These are phyloP conservation scores for Apodemia duryi DNA, from an alignment of 2,888 invertebrate species.

Conservation along the genomic window DNA sequence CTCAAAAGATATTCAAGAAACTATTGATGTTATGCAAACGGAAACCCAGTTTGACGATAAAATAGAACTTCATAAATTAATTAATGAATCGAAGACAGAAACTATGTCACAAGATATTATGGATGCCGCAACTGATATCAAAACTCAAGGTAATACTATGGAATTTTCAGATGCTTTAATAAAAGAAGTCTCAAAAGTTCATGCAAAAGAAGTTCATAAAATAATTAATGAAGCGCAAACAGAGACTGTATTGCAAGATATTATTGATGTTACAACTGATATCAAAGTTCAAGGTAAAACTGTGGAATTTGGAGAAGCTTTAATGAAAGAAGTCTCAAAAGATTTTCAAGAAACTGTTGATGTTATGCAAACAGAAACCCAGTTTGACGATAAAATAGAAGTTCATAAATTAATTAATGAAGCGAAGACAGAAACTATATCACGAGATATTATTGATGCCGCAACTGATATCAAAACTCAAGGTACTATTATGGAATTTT, in stretches of 20 bases:
- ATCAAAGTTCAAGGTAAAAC: neutral
- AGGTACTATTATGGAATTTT: too few relatives aligned
- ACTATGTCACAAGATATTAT: neutral
- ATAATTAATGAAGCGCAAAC: neutral
- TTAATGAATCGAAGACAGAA: neutral
- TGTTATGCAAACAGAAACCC: neutral
- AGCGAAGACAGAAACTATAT: neutral
- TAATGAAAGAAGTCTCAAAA: neutral
- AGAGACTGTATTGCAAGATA: neutral
- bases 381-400: conserved; percentile 16
- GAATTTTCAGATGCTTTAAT: neutral
- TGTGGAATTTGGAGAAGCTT: neutral
- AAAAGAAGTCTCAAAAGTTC: neutral
- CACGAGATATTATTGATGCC: neutral
- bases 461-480: neutral
- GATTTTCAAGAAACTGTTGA: neutral
- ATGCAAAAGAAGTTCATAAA: conserved; percentile 26
- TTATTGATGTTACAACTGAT: neutral
- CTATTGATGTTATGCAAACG: neutral
- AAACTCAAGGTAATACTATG: neutral
- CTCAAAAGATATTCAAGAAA: neutral
- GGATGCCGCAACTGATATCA: neutral
- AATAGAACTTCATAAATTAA: conserved; percentile 25
- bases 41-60: neutral
- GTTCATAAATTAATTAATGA: conserved; percentile 22